phyloP scores from a whole-genome alignment of 2,888 invertebrate genomes.

The Synergus itoensis region DNA sequence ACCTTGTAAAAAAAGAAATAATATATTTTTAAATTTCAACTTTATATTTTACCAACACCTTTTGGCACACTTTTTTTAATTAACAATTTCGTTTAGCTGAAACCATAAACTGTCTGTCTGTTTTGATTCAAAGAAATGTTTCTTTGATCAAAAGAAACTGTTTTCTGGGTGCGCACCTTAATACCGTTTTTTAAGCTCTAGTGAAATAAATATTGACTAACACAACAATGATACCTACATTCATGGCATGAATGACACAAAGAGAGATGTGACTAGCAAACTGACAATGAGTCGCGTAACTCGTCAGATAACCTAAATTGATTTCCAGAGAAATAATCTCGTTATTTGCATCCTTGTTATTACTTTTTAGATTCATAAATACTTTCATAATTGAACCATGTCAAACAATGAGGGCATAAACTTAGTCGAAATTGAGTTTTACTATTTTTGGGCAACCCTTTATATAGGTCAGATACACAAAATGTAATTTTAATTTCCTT shows the following conservation, averaged over 20 bases:
- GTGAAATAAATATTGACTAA: constrained; percentile 8
- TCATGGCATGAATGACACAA: neutral
- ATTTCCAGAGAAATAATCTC: constrained; percentile 16
- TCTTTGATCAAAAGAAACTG: too few relatives aligned
- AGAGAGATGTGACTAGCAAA: neutral
- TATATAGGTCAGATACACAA: too few relatives aligned
- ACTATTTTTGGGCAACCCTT: neutral
- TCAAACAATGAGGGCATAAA: neutral
- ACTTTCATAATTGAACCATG: neutral
- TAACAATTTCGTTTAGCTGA: neutral
- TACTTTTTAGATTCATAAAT: neutral
- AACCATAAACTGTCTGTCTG: neutral
- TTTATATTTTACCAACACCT: neutral
- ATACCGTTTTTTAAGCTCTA: neutral
- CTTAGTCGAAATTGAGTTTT: neutral
- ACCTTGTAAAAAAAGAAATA: neutral
- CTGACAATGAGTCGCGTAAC: neutral
- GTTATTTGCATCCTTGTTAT: neutral
- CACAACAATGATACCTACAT: neutral
- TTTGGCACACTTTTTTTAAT: neutral
- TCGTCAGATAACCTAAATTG: constrained; percentile 13
- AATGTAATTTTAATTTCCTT: neutral
- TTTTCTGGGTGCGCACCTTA: neutral
- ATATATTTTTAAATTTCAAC: neutral
- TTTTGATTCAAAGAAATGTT: too few relatives aligned